These are phyloP conservation scores for Camelus bactrianus DNA, from an alignment of 2,113 vertebrate species.

Conservation along the genomic window DNA sequence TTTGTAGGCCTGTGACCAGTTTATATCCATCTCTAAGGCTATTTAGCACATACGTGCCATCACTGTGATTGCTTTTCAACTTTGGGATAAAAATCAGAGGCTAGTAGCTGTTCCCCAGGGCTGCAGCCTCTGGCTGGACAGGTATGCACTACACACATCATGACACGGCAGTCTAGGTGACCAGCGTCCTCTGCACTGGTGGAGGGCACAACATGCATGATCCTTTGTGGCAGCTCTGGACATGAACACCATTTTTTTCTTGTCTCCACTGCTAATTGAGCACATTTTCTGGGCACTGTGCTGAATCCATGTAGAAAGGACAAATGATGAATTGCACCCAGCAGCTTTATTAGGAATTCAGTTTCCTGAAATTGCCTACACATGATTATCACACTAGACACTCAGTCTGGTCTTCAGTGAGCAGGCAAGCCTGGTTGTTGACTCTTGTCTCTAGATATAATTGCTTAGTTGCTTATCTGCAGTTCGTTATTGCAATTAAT, in stretches of 20 bases:
- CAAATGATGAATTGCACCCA: neutral
- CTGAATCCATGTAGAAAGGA: neutral
- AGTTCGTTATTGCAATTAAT: conserved; percentile 25
- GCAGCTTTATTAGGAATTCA: neutral
- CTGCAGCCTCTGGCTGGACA: neutral
- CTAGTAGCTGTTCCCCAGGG: neutral
- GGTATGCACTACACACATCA: fast-evolving
- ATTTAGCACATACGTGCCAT: neutral
- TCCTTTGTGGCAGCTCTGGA: neutral
- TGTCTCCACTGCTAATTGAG: neutral
- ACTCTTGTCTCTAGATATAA: neutral
- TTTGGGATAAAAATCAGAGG: neutral
- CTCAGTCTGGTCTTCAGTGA: conserved; percentile 10
- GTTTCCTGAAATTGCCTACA: neutral
- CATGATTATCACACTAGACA: neutral
- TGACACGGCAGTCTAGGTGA: neutral
- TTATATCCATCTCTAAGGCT: neutral
- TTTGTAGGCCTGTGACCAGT: neutral
- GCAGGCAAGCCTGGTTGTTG: neutral
- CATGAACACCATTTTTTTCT: neutral
- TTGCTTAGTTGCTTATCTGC: conserved; percentile 14
- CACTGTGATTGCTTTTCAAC: neutral
- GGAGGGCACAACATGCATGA: fast-evolving
- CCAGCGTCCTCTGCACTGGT: neutral
- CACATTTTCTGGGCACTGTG: neutral